A percentile compares a stretch with the other conserved stretches of the same genome.
phyloP scores from a whole-genome alignment of 1,140 invertebrate genomes.

The Panagrolaimus sp. region DNA sequence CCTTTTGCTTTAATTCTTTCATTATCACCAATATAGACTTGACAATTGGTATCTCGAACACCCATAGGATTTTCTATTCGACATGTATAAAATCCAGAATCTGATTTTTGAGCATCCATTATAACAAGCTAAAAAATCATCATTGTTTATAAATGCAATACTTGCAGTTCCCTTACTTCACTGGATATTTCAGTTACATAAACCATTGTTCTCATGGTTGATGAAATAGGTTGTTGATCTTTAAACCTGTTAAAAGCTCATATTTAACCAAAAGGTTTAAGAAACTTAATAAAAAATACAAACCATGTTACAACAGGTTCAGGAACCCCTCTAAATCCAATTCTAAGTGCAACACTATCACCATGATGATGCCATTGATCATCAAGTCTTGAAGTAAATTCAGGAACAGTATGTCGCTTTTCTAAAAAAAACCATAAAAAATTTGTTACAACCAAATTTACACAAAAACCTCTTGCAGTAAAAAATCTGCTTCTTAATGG shows the following conservation, averaged over 20 bases:
- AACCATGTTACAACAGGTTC: constrained; percentile 34
- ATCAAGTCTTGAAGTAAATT: constrained; percentile 29
- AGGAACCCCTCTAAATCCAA: constrained; percentile 34
- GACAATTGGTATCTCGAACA: constrained; percentile 31
- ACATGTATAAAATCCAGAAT: constrained; percentile 37
- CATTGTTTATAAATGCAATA: too few relatives aligned
- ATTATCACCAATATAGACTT: constrained; percentile 33
- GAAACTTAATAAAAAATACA: too few relatives aligned
- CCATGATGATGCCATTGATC: constrained; percentile 30
- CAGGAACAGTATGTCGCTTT: constrained; percentile 25
- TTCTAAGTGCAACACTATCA: constrained; percentile 29
- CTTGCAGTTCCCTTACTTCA: constrained; percentile 26
- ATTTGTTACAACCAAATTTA: constrained; percentile 6
- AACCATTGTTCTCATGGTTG: constrained; percentile 20
- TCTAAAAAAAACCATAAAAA: background rate
- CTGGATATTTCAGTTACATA: constrained; percentile 20
- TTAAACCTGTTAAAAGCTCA: too few relatives aligned
- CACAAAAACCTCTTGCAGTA: background rate
- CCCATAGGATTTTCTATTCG: constrained; percentile 36
- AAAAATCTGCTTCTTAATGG: background rate
- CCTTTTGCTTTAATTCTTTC: constrained; percentile 15
- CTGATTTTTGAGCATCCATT: constrained; percentile 34
- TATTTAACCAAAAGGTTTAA: too few relatives aligned
- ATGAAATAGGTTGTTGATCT: constrained; percentile 26
- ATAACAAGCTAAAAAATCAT: constrained; percentile 30